Evolutionary conservation across 2,797 vertebrate genomes (phyloP), one percentile per base, ranked within the genome.

Genomic region (Intellagama lesueurii): DNA sequence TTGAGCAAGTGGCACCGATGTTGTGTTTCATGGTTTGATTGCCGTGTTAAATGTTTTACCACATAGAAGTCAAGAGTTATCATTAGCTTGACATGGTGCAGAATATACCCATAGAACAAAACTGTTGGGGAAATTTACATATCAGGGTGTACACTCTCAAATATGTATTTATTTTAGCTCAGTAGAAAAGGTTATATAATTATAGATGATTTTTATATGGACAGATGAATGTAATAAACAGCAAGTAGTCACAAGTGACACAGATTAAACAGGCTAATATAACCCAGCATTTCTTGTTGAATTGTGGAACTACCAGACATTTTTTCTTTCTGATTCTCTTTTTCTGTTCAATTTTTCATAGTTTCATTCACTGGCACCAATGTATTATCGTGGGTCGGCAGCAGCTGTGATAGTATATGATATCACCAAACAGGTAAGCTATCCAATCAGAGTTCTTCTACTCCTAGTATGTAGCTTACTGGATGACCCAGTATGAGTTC

Each of bases 281-380:
- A 82, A 64, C 47, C 14, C 0, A 24, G 7, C 47, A 24, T 87
- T 28, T 79, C 17, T 91, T 70, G 68, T 35, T 88, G 85, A 90
- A 32, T 44, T 87, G 77, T 14, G 6, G 12, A 88, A 87, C 1
- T 1, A 0, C 79, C 84, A 56, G 73, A 49, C 77, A 60, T 86
- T 87, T 83, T 81, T 88, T 35, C 60, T 73, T 93, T 84, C 81
- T 72, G 0, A 30, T 32, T 4, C n/a, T 83, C 12, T 70, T 83
- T 28, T 0, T 76, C 56, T 90, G 79, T 52, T 78, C 4, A 1
- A 94, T 92, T 93, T 94, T 91, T 77, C 88, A 94, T 96, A 99
- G 99, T 99, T 99, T 94, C 99, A 99, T 92, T 99, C 99, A 1
- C 95, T 99, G 97, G 99, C 99, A 85, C 99, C 99, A 3, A 99